Evolutionary conservation across 2,888 invertebrate genomes (phyloP), one percentile per base, ranked within the genome.

Genomic region (Fragum sueziense): DNA sequence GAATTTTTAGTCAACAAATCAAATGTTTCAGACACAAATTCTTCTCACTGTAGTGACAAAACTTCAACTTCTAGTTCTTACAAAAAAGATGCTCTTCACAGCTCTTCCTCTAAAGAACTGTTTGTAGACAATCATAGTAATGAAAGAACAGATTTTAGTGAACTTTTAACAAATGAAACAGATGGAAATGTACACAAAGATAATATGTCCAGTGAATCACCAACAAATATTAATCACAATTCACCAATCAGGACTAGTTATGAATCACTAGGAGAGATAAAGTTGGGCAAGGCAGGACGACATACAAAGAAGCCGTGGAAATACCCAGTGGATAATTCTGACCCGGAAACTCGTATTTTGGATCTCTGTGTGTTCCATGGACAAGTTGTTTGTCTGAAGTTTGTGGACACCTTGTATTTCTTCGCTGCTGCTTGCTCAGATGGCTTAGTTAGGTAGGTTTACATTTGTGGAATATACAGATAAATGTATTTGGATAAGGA

Each of bases 401-500:
- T 69, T 25, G 76, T 84, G 29, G 29, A 27, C 25, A 41, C 76
- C 27, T 25, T 88, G 7, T 84, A 86, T 73, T 71, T 90, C 71
- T 20, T 91, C 17, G 84, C 85, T 20, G 84, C 87, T 62, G 91
- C 90, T n/a, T 90, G 91, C 62, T 91, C 91, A 47, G 91, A 91
- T 89, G 89, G 88, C 2, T 76, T 84, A 70, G 80, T 90, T 7
- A 89, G 90, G 91, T 90, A 82, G 57, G 74, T n/a, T 61, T 29
- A 4, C 37, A 9, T 37, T 37, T 37, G 37, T 37, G 37, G 37
- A 37, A 14, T 37, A 37, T 9, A 37, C n/a, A n/a, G n/a, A n/a
- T n/a, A n/a, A n/a, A n/a, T n/a, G n/a, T n/a, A n/a, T n/a, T n/a
- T n/a, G n/a, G n/a, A n/a, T n/a, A n/a, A n/a, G n/a, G n/a, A n/a